Base-by-base conservation (phyloP, 92 coral and sea anemone species). In the Porites evermanni region DNA sequence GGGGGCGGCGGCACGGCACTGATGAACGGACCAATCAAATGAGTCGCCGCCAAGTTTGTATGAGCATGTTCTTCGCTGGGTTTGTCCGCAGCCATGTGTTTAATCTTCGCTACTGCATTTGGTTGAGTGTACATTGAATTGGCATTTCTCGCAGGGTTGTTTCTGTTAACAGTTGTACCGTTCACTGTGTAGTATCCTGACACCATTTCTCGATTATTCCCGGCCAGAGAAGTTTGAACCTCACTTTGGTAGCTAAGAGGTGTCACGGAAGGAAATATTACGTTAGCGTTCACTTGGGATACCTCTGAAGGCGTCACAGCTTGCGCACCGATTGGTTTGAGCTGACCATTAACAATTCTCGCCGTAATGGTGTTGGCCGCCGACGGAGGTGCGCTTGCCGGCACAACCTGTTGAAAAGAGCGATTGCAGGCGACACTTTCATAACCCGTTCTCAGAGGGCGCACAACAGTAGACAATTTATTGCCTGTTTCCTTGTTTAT, bases 1-100 rank as follows among this genome's bases (percentile, higher is more conserved):
- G 74, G 72, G 32, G 80, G 74, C 63, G 79, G 79, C n/a, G 79
- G 71, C 0, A 51, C 72, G 16, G 79, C 51, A 2, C 72, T 47
- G 17, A 83, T 74, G 66, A 83, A 83, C 21, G 87, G 87, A 14
- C 87, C 80, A 65, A 83, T 32, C 12, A 83, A 52, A 14, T 74
- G 80, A 44, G 87, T 83, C 4, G 79, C 51, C 16, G 23, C 70
- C 8, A 83, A 63, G 51, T 74, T 83, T 19, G 32, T 19, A 24
- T 59, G 86, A 58, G 70, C 63, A n/a, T 52, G 59, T 65, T 26
- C 72, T 6, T 26, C 73, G 21, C 20, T 83, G 3, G 67, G 16
- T 2, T 16, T 64, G 47, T 74, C 79, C 24, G 61, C 44, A 1
- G 70, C 53, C 11, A 74, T 26, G 8, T 68, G 61, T 47, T 74